Percentiles rank a stretch among this genome's conserved stretches.
phyloP scores from a whole-genome alignment of 2,888 invertebrate genomes.

The Diarsia mendica region DNA sequence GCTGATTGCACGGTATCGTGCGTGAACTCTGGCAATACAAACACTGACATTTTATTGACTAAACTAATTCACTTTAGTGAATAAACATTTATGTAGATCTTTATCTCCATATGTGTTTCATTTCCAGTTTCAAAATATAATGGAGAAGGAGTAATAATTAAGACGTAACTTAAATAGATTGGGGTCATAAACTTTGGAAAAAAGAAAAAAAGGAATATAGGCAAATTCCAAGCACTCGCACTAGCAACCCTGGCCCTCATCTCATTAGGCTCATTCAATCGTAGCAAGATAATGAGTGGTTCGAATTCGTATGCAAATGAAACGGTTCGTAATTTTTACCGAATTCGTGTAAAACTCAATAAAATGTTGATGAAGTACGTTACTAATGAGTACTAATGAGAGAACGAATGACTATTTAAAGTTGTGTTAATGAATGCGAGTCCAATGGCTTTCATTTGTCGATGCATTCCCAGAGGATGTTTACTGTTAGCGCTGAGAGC shows the following conservation, averaged over 20 bases:
- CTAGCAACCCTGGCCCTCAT: background rate
- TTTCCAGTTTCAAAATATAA: background rate
- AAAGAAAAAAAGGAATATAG: too few relatives aligned
- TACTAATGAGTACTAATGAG: slow-evolving; percentile 64
- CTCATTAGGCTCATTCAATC: slow-evolving; percentile 50
- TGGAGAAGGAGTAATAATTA: too few relatives aligned
- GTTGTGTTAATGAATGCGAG: slow-evolving; percentile 27
- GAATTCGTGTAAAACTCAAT: slow-evolving; percentile 55
- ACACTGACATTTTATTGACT: background rate
- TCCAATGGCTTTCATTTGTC: slow-evolving; percentile 3
- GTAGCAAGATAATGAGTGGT: slow-evolving; percentile 53
- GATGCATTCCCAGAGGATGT: slow-evolving; percentile 18
- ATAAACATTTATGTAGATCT: background rate
- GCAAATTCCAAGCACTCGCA: too few relatives aligned
- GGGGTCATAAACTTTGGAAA: background rate
- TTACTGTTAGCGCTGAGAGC: slow-evolving; percentile 24
- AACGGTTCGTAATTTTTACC: slow-evolving; percentile 56
- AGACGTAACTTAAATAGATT: too few relatives aligned
- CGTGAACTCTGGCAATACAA: background rate
- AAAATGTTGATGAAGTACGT: slow-evolving; percentile 53
- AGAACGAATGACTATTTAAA: slow-evolving; percentile 27
- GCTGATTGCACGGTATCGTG: background rate
- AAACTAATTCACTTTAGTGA: background rate
- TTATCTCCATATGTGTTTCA: background rate
- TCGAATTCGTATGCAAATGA: slow-evolving; percentile 65